These are phyloP conservation scores for Rhinoraja longicauda DNA, from an alignment of 2,797 vertebrate genomes.

Conservation along the genomic window DNA sequence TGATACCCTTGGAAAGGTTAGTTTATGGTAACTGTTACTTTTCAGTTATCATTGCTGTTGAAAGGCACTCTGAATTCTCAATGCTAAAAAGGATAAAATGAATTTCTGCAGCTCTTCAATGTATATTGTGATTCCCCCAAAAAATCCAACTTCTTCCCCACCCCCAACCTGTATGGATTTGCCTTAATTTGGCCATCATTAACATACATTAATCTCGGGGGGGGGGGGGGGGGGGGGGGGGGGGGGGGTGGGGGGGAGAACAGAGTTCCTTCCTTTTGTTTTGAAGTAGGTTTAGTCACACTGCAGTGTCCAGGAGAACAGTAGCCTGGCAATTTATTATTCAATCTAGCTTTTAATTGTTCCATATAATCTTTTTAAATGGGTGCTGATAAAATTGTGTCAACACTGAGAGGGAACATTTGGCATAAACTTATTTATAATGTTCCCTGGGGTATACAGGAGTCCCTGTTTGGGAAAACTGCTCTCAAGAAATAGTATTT, in stretches of 20 bases:
- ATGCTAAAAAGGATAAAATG: background rate
- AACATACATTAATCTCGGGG: background rate
- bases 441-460: background rate
- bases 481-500: background rate
- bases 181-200: background rate
- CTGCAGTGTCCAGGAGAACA: too few species aligned
- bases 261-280: conserved; percentile 16
- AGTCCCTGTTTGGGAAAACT: background rate
- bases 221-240: too few species aligned
- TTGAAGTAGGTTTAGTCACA: conserved; percentile 25
- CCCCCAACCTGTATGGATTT: background rate
- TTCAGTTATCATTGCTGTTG: background rate
- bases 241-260: too few species aligned
- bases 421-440: conserved; percentile 6
- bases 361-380: conserved; percentile 3
- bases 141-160: background rate
- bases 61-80: background rate
- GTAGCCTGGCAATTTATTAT: background rate
- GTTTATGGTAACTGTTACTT: conserved; percentile 11
- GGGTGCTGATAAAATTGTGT: background rate
- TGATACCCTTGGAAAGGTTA: conserved; percentile 25
- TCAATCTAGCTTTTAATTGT: conserved; percentile 27
- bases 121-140: background rate
- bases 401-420: background rate
- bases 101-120: background rate